A percentile compares a stretch with the other conserved stretches of the same genome.
Evolutionary conservation across 2,797 vertebrate species (phyloP).

Genomic region (Galaxias olidus): DNA sequence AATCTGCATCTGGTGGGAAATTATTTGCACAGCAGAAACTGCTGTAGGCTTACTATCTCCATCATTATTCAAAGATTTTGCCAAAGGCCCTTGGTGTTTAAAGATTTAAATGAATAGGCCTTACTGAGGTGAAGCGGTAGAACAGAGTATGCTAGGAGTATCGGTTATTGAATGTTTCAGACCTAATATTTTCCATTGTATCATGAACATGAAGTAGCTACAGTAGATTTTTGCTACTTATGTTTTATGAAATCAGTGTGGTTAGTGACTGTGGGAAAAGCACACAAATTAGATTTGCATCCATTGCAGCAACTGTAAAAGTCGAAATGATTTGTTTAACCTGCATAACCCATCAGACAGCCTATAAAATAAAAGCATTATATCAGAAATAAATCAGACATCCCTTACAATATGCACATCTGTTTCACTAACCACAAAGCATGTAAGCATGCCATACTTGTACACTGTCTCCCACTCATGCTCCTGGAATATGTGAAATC

Average conservation of each 20-base stretch:
- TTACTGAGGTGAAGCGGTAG: conserved; percentile 35
- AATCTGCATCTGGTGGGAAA: too few relatives aligned
- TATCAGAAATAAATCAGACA: too few relatives aligned
- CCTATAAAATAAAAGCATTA: too few relatives aligned
- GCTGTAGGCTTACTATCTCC: conserved; percentile 50
- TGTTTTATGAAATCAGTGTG: too few relatives aligned
- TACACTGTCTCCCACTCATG: conserved; percentile 58
- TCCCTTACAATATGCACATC: too few relatives aligned
- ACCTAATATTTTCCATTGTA: conserved; percentile 15
- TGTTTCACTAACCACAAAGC: conserved; percentile 17
- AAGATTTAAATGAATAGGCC: conserved; percentile 55
- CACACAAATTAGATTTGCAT: too few relatives aligned
- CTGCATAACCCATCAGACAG: too few relatives aligned
- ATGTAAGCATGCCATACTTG: conserved; percentile 41
- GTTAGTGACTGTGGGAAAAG: too few relatives aligned
- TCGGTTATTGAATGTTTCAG: conserved; percentile 32
- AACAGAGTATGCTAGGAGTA: conserved; percentile 63
- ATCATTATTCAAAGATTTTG: conserved; percentile 32
- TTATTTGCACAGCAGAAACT: not conserved
- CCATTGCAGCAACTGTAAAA: too few relatives aligned
- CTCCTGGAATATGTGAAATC: conserved; percentile 68
- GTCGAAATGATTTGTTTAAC: too few relatives aligned
- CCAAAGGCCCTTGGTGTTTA: conserved; percentile 41
- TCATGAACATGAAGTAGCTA: conserved; percentile 29
- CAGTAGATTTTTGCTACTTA: not conserved